Evolutionary conservation across 2,113 vertebrate genomes (phyloP).

Genomic region (Microcebus lehilahytsara): DNA sequence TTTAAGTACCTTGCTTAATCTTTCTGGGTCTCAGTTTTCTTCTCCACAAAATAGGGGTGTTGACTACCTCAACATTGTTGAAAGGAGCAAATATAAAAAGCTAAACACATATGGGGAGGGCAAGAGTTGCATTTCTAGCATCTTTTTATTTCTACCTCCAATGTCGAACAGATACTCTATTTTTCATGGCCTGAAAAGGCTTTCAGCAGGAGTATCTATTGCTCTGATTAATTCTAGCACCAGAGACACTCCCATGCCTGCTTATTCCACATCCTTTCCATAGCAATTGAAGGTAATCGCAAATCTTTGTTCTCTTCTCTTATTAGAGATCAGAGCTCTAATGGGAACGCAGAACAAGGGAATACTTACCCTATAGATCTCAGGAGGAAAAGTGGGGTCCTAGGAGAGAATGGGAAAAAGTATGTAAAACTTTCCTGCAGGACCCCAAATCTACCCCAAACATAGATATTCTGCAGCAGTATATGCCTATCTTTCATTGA

Average conservation of each 20-base stretch:
- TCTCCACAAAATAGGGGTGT: neutral
- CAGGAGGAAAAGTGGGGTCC: neutral
- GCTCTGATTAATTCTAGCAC: neutral
- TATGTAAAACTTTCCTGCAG: neutral
- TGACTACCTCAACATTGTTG: neutral
- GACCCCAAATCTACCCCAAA: neutral
- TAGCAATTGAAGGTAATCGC: neutral
- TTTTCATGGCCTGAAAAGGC: neutral
- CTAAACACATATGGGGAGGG: neutral
- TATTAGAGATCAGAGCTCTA: neutral
- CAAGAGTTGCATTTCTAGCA: neutral
- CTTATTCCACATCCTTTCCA: neutral
- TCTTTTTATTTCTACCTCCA: neutral
- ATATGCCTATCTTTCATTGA: neutral
- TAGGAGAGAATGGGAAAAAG: neutral
- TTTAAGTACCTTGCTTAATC: neutral
- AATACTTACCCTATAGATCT: constrained; percentile 32
- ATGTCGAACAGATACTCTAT: neutral
- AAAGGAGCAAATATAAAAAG: neutral
- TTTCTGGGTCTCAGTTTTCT: neutral
- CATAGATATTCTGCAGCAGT: no score
- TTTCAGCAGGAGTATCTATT: neutral
- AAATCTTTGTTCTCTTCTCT: neutral
- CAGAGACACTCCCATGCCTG: neutral
- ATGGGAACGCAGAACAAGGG: neutral